phyloP scores from a whole-genome alignment of 1,140 invertebrate species.

The Drosophila nasuta region DNA sequence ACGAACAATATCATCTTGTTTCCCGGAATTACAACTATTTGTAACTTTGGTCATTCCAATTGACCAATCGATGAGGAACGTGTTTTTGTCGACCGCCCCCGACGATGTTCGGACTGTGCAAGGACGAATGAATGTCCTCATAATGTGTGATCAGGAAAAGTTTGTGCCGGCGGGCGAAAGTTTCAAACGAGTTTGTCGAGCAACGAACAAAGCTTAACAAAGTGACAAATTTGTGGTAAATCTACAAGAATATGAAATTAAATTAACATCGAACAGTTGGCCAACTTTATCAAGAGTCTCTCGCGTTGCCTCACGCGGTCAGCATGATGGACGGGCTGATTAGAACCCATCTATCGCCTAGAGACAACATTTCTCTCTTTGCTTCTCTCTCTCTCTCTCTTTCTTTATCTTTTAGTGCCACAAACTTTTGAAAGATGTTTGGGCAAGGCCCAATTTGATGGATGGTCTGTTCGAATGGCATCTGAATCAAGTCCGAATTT shows the following conservation, averaged over 20 bases:
- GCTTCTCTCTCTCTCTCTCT: background rate
- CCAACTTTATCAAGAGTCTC: slow-evolving; percentile 46
- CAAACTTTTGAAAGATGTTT: slow-evolving; percentile 53
- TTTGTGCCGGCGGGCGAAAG: slow-evolving; percentile 35
- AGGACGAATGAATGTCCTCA: slow-evolving; percentile 42
- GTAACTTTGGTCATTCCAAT: slow-evolving; percentile 1
- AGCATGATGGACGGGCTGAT: slow-evolving; percentile 41
- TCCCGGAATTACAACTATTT: slow-evolving; percentile 2
- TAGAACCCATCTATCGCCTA: slow-evolving; percentile 49
- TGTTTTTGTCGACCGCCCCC: background rate
- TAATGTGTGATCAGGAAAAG: slow-evolving; percentile 55
- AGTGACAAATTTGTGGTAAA: slow-evolving; percentile 56
- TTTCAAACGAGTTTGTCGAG: slow-evolving; percentile 48
- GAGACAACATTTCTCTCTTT: slow-evolving; percentile 19
- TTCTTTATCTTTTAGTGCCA: background rate
- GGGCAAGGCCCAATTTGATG: slow-evolving; percentile 58
- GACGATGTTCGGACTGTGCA: background rate
- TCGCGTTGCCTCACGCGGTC: background rate
- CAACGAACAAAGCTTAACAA: slow-evolving; percentile 50
- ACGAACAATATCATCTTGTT: slow-evolving; percentile 7
- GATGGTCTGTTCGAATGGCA: slow-evolving; percentile 18
- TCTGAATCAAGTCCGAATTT: slow-evolving; percentile 20
- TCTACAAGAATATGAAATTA: slow-evolving; percentile 62
- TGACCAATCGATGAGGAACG: background rate
- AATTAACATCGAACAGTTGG: slow-evolving; percentile 60